A percentile compares a stretch with the other conserved stretches of the same genome.
Evolutionary conservation across 2,113 vertebrate species (phyloP).

Genomic region (Catharus fuscescens): DNA sequence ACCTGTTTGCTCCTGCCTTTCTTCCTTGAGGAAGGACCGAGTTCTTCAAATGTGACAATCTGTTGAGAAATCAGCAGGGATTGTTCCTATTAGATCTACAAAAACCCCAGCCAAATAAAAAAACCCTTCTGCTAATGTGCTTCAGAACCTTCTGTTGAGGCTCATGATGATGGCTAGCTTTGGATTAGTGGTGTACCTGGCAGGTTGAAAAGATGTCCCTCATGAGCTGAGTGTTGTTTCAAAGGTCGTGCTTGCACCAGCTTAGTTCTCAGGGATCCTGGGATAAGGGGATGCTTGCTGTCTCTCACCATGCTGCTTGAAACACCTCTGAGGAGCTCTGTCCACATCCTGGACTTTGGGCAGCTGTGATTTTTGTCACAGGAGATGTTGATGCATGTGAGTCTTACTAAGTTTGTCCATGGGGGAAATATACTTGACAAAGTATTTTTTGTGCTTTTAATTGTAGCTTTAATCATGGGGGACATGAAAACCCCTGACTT

Average conservation of each 20-base stretch:
- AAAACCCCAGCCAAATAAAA: not conserved
- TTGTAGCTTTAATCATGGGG: slow-evolving; percentile 88
- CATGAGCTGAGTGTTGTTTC: fast-evolving
- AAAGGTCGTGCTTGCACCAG: not conserved
- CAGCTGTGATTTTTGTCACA: not conserved
- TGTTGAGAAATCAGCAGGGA: not conserved
- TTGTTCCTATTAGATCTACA: not conserved
- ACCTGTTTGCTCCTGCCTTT: not conserved
- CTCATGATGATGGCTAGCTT: fast-evolving
- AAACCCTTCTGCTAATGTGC: not conserved
- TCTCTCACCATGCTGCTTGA: not conserved
- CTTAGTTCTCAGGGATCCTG: fast-evolving
- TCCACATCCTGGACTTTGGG: fast-evolving
- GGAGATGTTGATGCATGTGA: not conserved
- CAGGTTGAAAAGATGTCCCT: not conserved
- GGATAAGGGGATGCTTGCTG: not conserved
- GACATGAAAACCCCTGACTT: slow-evolving; percentile 99
- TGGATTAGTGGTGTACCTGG: not conserved
- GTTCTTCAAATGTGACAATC: not conserved
- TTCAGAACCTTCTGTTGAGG: not conserved
- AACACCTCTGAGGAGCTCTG: not conserved
- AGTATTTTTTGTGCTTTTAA: not conserved
- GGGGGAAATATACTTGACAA: not conserved
- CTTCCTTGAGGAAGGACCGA: not conserved
- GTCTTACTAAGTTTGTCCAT: not conserved